phyloP scores from a whole-genome alignment of 2,888 invertebrate genomes.

The Stenoptilia bipunctidactyla region DNA sequence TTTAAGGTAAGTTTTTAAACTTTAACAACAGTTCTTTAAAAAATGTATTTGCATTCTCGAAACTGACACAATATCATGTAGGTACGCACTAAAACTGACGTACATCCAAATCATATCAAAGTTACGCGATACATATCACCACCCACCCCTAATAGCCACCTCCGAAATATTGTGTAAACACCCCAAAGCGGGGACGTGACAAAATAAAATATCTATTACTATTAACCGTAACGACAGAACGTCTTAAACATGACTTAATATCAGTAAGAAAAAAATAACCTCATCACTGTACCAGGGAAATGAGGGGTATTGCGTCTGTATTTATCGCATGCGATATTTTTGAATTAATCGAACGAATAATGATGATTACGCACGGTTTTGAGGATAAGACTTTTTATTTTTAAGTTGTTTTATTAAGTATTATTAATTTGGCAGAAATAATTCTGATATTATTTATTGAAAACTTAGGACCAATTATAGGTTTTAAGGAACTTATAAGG shows the following conservation, averaged over 20 bases:
- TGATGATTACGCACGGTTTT: conserved; percentile 29
- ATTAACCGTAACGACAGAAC: conserved; percentile 68
- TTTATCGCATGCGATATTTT: conserved; percentile 25
- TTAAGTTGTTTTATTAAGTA: conserved; percentile 1
- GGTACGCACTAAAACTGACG: too few species aligned
- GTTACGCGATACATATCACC: too few species aligned
- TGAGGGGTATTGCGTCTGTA: conserved; percentile 21
- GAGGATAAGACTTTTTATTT: conserved; percentile 21
- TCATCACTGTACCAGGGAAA: conserved; percentile 40
- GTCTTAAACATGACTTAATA: conserved; percentile 73
- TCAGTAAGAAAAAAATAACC: conserved; percentile 64
- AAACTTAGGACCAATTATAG: too few species aligned
- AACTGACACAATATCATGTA: too few species aligned
- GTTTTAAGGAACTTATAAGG: too few species aligned
- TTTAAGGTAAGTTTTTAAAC: too few species aligned
- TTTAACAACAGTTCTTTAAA: too few species aligned
- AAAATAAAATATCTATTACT: conserved; percentile 73
- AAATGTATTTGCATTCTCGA: too few species aligned
- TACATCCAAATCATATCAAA: background rate
- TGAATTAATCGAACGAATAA: conserved; percentile 18
- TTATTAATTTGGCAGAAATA: too few species aligned
- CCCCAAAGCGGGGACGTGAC: conserved; percentile 55
- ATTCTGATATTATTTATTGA: too few species aligned
- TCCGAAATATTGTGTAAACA: conserved; percentile 54
- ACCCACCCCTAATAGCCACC: conserved; percentile 22